These are phyloP conservation scores for Ceramica pisi DNA, from an alignment of 2,888 invertebrate species.

Conservation along the genomic window DNA sequence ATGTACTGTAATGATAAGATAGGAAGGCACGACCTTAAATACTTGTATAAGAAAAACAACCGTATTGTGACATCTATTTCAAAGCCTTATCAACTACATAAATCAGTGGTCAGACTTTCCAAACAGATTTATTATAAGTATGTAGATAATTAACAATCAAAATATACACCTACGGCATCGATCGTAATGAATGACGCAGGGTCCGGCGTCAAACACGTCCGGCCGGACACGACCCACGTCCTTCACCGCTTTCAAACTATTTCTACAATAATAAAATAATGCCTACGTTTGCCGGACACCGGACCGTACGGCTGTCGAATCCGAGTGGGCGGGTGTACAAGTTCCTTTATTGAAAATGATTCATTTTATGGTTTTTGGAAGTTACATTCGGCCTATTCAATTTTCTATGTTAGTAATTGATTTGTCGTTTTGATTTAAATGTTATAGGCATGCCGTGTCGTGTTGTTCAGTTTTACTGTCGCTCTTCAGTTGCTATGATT, in stretches of 20 bases:
- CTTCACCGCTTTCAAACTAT: conserved; percentile 76
- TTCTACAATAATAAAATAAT: conserved; percentile 74
- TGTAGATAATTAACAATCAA: conserved; percentile 75
- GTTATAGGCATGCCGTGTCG: conserved; percentile 65
- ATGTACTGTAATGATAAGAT: not conserved
- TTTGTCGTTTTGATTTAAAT: conserved; percentile 73
- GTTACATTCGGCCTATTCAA: conserved; percentile 68
- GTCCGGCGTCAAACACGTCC: conserved; percentile 83
- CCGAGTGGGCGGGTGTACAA: conserved; percentile 70
- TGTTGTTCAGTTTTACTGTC: conserved; percentile 64
- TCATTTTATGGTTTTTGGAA: conserved; percentile 74
- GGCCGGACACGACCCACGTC: conserved; percentile 83
- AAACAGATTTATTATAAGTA: conserved; percentile 51
- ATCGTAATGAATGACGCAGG: conserved; percentile 76
- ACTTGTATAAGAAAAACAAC: conserved; percentile 17
- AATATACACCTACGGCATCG: conserved; percentile 72
- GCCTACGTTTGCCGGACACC: conserved; percentile 64
- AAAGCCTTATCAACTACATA: conserved; percentile 38
- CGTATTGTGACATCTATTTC: conserved; percentile 43
- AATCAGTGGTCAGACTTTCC: conserved; percentile 50
- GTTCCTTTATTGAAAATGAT: conserved; percentile 74
- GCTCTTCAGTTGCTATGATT: conserved; percentile 62
- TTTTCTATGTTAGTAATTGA: conserved; percentile 72
- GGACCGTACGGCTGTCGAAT: conserved; percentile 66
- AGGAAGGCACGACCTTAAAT: not conserved